A percentile compares a stretch with the other conserved stretches of the same genome.
Evolutionary conservation across 2,888 invertebrate species (phyloP).

Genomic region (Agapostemon virescens): DNA sequence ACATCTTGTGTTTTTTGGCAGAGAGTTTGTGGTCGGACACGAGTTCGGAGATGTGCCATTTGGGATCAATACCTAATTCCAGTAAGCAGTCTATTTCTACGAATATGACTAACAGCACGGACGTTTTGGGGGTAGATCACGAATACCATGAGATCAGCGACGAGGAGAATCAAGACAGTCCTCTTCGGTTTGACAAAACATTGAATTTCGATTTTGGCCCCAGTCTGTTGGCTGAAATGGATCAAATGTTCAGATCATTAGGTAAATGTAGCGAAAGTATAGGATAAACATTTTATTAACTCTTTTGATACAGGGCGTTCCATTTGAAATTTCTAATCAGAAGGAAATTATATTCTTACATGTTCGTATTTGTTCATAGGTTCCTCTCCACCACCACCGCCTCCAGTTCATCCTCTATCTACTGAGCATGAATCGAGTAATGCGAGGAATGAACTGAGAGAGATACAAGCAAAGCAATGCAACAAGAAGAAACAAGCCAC

Average conservation of each 20-base stretch:
- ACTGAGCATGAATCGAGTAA: slow-evolving; percentile 83
- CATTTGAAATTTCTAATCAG: background rate
- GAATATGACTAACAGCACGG: slow-evolving; percentile 70
- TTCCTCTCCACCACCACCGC: slow-evolving; percentile 78
- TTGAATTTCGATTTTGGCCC: slow-evolving; percentile 90
- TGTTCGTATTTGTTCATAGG: slow-evolving; percentile 58
- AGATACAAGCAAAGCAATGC: slow-evolving; percentile 82
- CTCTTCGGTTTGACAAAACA: slow-evolving; percentile 80
- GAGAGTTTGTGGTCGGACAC: slow-evolving; percentile 77
- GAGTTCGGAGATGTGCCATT: slow-evolving; percentile 74
- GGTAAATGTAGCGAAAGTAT: slow-evolving; percentile 71
- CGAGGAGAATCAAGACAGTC: slow-evolving; percentile 85
- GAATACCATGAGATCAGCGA: slow-evolving; percentile 93
- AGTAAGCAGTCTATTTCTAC: slow-evolving; percentile 70
- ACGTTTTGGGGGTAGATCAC: slow-evolving; percentile 82
- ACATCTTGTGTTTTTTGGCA: slow-evolving; percentile 51
- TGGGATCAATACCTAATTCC: slow-evolving; percentile 67
- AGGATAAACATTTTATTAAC: background rate
- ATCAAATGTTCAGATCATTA: slow-evolving; percentile 88
- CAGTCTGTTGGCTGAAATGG: slow-evolving; percentile 94
- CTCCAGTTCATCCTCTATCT: slow-evolving; percentile 73
- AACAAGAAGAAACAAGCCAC: slow-evolving; percentile 83
- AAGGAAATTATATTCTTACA: slow-evolving; percentile 43
- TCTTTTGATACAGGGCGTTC: background rate
- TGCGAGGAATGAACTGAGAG: slow-evolving; percentile 86